Evolutionary conservation across 2,888 invertebrate genomes (phyloP), one percentile per base, ranked within the genome.

Genomic region (Blomia tropicalis): DNA sequence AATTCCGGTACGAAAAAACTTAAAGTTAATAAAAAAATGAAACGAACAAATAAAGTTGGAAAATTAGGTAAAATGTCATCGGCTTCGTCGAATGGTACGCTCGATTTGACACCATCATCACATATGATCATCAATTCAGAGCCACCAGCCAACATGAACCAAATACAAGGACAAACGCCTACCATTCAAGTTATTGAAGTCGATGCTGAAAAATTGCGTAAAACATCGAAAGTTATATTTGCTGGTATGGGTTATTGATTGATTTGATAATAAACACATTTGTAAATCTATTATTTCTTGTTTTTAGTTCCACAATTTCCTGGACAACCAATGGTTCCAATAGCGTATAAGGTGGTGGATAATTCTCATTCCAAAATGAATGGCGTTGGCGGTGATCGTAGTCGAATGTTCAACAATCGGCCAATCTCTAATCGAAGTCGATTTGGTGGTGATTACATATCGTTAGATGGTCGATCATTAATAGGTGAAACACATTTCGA

Each of bases 301-400:
- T 27, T 27, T 14, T 27, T 47, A 47, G 51, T 47, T 47, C 51
- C 51, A 7, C 51, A 47, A 27, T 47, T 25, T 27, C 51, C 51
- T n/a, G 51, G 51, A 11, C 51, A 47, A 27, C 51, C 51, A n/a
- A n/a, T 47, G 22, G n/a, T 47, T 47, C 51, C 51, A 22, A 47
- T 47, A 11, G 51, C 51, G 23, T 47, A 47, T n/a, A 47, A 47
- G 22, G 14, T 47, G 11, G n/a, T 7, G 5, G 27, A 47, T n/a
- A 14, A 7, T 11, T 25, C 23, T 7, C 5, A n/a, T 14, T 11
- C n/a, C 22, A 47, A 47, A 14, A 7, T 14, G 7, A n/a, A 27
- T n/a, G 51, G 27, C 7, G 7, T 11, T 11, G n/a, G n/a, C 22
- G 51, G 23, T n/a, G 7, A 47, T n/a, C 27, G 14, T n/a, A 14